Evolutionary conservation across 2,113 vertebrate genomes (phyloP).

Genomic region (Malurus alboscapulatus): DNA sequence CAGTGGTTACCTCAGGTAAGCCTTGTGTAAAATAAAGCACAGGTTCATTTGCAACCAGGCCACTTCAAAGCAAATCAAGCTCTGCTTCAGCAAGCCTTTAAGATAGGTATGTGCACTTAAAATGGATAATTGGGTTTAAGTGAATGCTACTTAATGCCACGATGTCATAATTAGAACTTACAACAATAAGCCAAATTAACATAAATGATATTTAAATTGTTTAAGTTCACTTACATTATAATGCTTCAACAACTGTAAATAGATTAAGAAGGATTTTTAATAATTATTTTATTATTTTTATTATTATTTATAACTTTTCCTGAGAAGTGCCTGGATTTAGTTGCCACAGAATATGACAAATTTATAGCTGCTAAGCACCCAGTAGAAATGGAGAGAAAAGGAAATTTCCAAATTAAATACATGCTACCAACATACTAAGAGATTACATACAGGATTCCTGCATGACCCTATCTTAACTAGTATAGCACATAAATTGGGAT

Average conservation of each 20-base stretch:
- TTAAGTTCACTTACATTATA: background rate
- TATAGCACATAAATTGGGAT: background rate
- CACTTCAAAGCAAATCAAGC: background rate
- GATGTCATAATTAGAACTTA: background rate
- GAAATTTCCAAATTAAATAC: background rate
- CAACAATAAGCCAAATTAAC: background rate
- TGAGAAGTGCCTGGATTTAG: background rate
- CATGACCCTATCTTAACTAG: background rate
- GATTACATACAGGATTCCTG: background rate
- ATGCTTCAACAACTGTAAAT: background rate
- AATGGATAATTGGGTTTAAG: background rate
- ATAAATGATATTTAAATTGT: background rate
- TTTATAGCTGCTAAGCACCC: background rate
- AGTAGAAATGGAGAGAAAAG: background rate
- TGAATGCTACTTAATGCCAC: background rate
- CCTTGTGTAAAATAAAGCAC: background rate
- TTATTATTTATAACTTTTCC: background rate
- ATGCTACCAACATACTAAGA: background rate
- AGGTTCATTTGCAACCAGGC: background rate
- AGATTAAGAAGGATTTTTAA: background rate
- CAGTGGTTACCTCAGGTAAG: background rate
- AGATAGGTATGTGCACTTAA: background rate
- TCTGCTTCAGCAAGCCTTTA: background rate
- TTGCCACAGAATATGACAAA: background rate
- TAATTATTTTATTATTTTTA: background rate